phyloP scores from a whole-genome alignment of 2,797 vertebrate species.

The Spea hammondii region DNA sequence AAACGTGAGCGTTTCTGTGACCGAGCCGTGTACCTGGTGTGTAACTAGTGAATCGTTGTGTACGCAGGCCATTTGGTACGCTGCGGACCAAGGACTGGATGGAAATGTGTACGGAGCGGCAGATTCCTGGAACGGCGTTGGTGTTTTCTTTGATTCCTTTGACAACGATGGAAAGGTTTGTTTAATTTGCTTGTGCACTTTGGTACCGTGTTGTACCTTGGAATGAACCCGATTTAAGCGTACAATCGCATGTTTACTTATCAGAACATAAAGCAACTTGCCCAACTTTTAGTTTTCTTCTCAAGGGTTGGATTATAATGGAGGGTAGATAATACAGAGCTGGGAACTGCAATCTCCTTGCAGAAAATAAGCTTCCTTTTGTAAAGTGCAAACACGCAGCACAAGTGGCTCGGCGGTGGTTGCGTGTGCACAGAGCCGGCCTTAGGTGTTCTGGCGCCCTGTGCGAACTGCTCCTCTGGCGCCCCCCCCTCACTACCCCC shows the following conservation, averaged over 20 bases:
- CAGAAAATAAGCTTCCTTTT: too few relatives aligned
- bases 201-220: neutral
- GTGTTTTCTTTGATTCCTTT: conserved; percentile 97
- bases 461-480: too few relatives aligned
- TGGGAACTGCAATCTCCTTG: too few relatives aligned
- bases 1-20: neutral
- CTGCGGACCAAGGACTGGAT: conserved; percentile 81
- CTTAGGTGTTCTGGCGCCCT: too few relatives aligned
- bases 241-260: neutral
- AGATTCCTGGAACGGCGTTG: conserved; percentile 90
- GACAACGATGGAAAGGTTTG: conserved; percentile 97
- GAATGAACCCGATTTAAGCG: neutral
- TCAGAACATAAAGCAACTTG: too few relatives aligned
- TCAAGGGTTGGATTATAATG: too few relatives aligned
- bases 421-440: too few relatives aligned
- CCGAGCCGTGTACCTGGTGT: neutral
- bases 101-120: conserved; percentile 92
- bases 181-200: conserved; percentile 24
- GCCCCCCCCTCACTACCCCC: too few relatives aligned
- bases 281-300: too few relatives aligned
- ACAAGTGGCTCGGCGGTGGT: too few relatives aligned
- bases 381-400: too few relatives aligned
- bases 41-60: conserved; percentile 18
- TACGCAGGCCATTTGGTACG: conserved; percentile 89
- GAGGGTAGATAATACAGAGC: too few relatives aligned